These are phyloP conservation scores for Xiphias gladius DNA, from an alignment of 2,113 vertebrate species.

Conservation along the genomic window DNA sequence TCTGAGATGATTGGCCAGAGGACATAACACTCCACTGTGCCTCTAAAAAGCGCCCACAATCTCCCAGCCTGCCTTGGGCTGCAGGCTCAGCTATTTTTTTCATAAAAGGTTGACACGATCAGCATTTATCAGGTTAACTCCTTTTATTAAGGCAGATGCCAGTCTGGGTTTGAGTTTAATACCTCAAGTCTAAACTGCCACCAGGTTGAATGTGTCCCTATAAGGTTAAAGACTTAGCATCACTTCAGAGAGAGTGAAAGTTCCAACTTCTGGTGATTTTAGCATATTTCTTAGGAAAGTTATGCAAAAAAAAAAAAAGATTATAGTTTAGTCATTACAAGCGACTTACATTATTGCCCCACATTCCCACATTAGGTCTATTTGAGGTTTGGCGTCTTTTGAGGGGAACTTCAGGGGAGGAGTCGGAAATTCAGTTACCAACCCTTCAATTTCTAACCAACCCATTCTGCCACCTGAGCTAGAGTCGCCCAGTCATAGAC, in stretches of 20 bases:
- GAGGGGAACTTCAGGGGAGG: neutral
- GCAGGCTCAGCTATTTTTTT: constrained; percentile 24
- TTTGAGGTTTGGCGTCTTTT: neutral
- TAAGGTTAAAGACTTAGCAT: neutral
- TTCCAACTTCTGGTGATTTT: neutral
- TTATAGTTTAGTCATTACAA: neutral
- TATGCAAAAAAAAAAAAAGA: neutral
- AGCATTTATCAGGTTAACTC: constrained; percentile 62
- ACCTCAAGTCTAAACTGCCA: neutral
- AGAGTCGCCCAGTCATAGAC: neutral
- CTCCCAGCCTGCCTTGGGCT: neutral
- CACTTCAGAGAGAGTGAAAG: neutral
- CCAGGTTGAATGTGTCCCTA: neutral
- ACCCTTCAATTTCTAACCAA: neutral
- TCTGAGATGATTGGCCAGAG: neutral
- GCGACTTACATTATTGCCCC: neutral
- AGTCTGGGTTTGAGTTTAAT: constrained; percentile 21
- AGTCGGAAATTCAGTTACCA: neutral
- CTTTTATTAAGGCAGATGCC: neutral
- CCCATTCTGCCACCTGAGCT: neutral
- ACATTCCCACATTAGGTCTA: neutral
- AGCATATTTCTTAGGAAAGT: neutral
- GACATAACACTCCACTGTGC: neutral
- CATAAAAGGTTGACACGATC: constrained; percentile 45
- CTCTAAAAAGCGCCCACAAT: constrained; percentile 1